Conservation (phyloP, 2,797 vertebrate genomes). For the Leucoraja ocellata region DNA sequence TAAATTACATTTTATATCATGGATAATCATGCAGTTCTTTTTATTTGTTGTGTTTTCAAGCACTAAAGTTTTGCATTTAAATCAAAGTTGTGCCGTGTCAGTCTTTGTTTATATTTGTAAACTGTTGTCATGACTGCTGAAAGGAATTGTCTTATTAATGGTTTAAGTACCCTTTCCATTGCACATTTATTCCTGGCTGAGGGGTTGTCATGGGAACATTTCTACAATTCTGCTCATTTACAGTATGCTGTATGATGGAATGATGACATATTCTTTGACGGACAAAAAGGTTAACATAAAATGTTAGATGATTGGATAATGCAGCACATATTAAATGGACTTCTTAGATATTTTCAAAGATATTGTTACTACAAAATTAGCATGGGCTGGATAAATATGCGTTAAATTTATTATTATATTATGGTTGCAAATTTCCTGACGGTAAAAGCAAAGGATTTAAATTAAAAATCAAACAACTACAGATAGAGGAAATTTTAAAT, state of each 20-base stretch:
- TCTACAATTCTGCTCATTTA: background rate
- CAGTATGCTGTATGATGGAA: background rate
- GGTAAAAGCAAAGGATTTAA: background rate
- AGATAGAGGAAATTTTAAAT: too few relatives aligned
- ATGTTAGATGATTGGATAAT: background rate
- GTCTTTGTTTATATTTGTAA: conserved; percentile 1
- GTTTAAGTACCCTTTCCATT: background rate
- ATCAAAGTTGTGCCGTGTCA: background rate
- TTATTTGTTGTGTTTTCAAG: background rate
- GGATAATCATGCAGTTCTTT: background rate
- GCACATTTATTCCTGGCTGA: background rate
- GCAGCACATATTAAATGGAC: background rate
- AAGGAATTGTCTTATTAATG: background rate
- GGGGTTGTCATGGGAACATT: conserved; percentile 15
- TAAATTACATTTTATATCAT: background rate
- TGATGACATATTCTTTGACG: background rate
- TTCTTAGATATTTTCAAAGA: background rate
- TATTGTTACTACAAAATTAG: background rate
- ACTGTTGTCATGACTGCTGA: background rate
- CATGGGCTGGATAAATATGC: background rate
- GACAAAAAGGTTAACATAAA: background rate
- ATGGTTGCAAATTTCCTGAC: background rate
- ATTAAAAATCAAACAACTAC: too few relatives aligned
- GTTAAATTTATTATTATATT: background rate
- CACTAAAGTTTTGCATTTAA: background rate